phyloP scores from a whole-genome alignment of 2,113 vertebrate species.

The Carlito syrichta region DNA sequence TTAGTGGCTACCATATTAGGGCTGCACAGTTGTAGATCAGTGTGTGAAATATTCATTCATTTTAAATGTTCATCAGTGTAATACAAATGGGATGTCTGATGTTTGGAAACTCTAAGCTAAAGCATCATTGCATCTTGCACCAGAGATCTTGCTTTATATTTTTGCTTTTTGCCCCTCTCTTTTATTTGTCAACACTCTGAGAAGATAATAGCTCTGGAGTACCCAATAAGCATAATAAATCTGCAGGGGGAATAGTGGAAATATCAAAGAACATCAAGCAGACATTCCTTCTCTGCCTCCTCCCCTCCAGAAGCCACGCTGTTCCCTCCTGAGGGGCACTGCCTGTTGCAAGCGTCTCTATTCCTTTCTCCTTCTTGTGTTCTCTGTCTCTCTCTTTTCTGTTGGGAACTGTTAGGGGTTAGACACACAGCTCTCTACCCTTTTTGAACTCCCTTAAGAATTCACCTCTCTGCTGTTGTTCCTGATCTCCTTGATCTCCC shows the following conservation, averaged over 20 bases:
- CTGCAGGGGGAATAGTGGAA: neutral
- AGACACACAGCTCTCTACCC: slow-evolving; percentile 58
- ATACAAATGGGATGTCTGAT: neutral
- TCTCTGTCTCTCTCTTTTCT: slow-evolving; percentile 20
- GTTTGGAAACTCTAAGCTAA: neutral
- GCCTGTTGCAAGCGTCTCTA: neutral
- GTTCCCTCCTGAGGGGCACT: slow-evolving; percentile 38
- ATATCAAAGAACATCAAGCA: slow-evolving; percentile 38
- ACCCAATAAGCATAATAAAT: neutral
- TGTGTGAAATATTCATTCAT: neutral
- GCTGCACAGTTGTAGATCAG: neutral
- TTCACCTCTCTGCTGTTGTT: slow-evolving; percentile 63
- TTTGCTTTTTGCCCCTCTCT: neutral
- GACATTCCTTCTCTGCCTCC: neutral
- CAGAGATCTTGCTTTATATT: slow-evolving; percentile 7
- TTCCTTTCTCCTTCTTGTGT: slow-evolving; percentile 31
- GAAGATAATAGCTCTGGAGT: neutral
- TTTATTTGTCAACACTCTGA: slow-evolving; percentile 48
- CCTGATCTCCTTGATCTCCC: slow-evolving; percentile 52
- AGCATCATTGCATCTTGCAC: neutral
- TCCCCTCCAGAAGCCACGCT: neutral
- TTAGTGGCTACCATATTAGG: neutral
- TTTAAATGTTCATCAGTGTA: neutral
- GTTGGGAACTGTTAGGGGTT: slow-evolving; percentile 53
- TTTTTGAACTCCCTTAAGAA: slow-evolving; percentile 67